phyloP scores from a whole-genome alignment of 2,888 invertebrate species.

The Miltochrista miniata region DNA sequence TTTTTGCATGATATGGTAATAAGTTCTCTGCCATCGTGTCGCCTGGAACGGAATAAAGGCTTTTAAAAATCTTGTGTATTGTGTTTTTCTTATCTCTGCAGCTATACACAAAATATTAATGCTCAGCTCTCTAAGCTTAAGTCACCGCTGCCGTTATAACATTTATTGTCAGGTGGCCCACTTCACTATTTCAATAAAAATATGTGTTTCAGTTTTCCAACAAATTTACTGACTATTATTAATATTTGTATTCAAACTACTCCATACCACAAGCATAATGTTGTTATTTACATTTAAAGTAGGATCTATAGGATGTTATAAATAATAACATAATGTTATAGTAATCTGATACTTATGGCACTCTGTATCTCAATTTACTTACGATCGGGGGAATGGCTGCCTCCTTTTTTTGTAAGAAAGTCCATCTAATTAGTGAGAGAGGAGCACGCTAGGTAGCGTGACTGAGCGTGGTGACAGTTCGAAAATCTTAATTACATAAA shows the following conservation, averaged over 20 bases:
- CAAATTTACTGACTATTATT: too few species aligned
- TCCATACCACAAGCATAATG: conserved; percentile 4
- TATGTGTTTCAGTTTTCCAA: too few species aligned
- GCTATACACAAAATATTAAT: too few species aligned
- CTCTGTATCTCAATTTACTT: conserved; percentile 29
- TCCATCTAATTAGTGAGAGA: conserved; percentile 56
- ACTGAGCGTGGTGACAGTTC: conserved; percentile 60
- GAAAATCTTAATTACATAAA: conserved; percentile 62
- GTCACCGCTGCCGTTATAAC: too few species aligned
- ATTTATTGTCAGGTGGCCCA: too few species aligned
- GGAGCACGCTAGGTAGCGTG: conserved; percentile 62
- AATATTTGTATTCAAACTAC: neutral
- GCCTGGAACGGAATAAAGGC: too few species aligned
- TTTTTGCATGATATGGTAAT: too few species aligned
- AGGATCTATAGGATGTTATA: conserved; percentile 17
- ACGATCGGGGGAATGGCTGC: conserved; percentile 21
- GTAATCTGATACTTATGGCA: conserved; percentile 32
- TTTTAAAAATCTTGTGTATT: too few species aligned
- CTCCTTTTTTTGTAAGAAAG: conserved; percentile 49
- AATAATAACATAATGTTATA: conserved; percentile 22
- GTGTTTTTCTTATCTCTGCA: too few species aligned
- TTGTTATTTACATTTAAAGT: conserved; percentile 21
- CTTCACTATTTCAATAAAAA: too few species aligned
- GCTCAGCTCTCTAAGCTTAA: too few species aligned
- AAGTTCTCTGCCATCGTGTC: too few species aligned